phyloP scores from a whole-genome alignment of 2,888 invertebrate species.

The Microplitis manilae region DNA sequence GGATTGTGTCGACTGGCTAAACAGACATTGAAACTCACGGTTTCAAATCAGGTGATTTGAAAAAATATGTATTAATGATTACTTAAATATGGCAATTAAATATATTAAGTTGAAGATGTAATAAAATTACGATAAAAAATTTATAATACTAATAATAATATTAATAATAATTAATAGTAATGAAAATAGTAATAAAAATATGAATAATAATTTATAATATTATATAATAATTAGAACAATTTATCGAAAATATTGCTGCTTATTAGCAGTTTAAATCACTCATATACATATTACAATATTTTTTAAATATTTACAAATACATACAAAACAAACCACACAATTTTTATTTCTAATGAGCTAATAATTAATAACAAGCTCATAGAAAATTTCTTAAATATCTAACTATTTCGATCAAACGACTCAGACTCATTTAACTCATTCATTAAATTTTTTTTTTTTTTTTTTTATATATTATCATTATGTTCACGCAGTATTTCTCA shows the following conservation, averaged over 20 bases:
- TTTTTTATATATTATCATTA: constrained; percentile 1
- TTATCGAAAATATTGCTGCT: no score
- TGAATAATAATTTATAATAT: constrained; percentile 39
- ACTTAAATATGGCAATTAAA: no score
- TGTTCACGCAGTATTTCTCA: constrained; percentile 58
- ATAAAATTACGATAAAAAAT: no score
- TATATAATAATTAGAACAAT: constrained; percentile 37
- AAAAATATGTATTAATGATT: no score
- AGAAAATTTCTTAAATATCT: background rate
- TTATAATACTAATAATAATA: no score
- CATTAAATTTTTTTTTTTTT: background rate
- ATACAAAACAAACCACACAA: constrained; percentile 53
- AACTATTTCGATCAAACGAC: background rate
- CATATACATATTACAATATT: constrained; percentile 47
- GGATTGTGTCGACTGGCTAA: no score
- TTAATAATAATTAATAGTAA: no score
- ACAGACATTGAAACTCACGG: no score
- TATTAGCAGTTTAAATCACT: constrained; percentile 21
- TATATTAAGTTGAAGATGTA: no score
- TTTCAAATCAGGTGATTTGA: no score
- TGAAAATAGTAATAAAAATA: constrained; percentile 18
- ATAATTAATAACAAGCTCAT: background rate
- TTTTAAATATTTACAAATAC: constrained; percentile 61
- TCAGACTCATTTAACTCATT: constrained; percentile 14
- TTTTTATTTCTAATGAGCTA: constrained; percentile 22